Conservation (phyloP, 2,888 invertebrate species). For the Punctoribates punctum region DNA sequence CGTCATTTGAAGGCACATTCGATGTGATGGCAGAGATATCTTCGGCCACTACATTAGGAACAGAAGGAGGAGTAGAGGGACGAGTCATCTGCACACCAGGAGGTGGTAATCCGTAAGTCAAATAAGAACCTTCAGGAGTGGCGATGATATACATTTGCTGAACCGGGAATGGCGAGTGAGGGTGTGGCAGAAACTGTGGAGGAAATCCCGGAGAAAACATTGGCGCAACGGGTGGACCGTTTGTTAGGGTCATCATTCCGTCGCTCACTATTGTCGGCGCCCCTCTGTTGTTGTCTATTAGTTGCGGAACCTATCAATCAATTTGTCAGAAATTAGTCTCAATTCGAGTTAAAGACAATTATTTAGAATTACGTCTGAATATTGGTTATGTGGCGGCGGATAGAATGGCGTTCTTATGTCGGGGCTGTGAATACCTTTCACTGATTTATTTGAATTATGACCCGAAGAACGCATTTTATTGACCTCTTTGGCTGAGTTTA, state of each 20-base stretch:
- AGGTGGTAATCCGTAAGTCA: constrained; percentile 15
- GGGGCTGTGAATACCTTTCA: constrained; percentile 13
- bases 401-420: constrained; percentile 18
- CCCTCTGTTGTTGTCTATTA: neutral
- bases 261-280: constrained; percentile 23
- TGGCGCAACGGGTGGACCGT: neutral
- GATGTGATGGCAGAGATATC: constrained; percentile 5
- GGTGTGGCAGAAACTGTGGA: neutral
- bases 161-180: constrained; percentile 18
- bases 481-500: neutral
- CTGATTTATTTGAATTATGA: constrained; percentile 3
- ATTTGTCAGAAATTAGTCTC: neutral
- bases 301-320: constrained; percentile 3
- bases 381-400: neutral
- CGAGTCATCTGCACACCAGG: neutral
- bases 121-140: constrained; percentile 20
- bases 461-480: neutral
- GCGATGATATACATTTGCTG: constrained; percentile 12
- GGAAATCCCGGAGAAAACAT: constrained; percentile 21
- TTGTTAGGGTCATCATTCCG: neutral
- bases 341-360: neutral
- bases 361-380: constrained; percentile 1
- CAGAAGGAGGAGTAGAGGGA: constrained; percentile 8
- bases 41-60: neutral
- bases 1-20: constrained; percentile 24